phyloP scores from a whole-genome alignment of 2,113 vertebrate genomes.

The Quiscalus mexicanus region DNA sequence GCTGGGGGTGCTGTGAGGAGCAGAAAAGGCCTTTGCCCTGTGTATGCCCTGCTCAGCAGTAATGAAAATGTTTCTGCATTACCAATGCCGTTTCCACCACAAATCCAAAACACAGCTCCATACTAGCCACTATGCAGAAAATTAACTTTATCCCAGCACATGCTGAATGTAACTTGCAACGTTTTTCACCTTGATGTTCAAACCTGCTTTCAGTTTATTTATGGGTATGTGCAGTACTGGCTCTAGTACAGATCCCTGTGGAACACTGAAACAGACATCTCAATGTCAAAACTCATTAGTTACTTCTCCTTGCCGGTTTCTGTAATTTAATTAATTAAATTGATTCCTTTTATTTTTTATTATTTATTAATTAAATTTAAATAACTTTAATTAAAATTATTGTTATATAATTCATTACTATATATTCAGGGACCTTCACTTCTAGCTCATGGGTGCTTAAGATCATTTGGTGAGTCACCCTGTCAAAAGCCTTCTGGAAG shows the following conservation, averaged over 20 bases:
- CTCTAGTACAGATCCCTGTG: not conserved
- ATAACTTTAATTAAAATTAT: not conserved
- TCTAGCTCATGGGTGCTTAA: not conserved
- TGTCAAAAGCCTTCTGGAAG: not conserved
- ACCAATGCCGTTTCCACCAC: not conserved
- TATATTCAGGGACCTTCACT: not conserved
- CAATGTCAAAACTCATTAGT: not conserved
- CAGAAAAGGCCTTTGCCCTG: not conserved
- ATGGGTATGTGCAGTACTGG: not conserved
- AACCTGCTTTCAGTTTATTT: not conserved
- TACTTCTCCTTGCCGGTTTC: not conserved
- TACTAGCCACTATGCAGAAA: not conserved
- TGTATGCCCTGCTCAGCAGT: not conserved
- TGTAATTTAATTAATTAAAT: not conserved
- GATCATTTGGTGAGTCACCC: not conserved
- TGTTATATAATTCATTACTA: not conserved
- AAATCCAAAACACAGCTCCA: not conserved
- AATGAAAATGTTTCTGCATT: not conserved
- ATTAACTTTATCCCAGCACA: not conserved
- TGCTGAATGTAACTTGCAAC: not conserved
- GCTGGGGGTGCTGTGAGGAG: not conserved
- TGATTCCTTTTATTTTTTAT: rapidly evolving
- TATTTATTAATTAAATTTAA: not conserved
- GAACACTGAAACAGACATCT: not conserved
- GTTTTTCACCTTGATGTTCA: not conserved